phyloP scores from a whole-genome alignment of 37 sponge, comb jelly and placozoan genomes.

The Chondrilla cf. caribensis region DNA sequence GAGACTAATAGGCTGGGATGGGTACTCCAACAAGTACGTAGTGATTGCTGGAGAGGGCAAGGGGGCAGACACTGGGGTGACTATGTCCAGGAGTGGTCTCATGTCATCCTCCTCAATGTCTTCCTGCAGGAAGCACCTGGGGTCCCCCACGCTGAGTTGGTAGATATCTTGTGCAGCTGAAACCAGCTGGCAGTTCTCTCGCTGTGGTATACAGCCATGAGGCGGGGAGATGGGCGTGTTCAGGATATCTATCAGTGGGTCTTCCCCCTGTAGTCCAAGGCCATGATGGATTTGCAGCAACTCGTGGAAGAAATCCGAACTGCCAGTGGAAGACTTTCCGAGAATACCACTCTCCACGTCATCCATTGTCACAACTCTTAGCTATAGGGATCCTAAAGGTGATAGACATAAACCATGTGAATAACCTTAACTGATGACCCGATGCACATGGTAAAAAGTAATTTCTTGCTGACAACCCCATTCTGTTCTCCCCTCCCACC shows the following conservation, averaged over 20 bases:
- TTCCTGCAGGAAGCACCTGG: neutral
- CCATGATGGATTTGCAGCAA: neutral
- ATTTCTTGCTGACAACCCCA: no score
- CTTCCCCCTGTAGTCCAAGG: neutral
- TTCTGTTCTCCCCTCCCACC: no score
- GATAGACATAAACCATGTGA: no score
- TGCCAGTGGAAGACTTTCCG: neutral
- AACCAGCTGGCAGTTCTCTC: neutral
- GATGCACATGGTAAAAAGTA: no score
- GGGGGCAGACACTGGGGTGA: neutral
- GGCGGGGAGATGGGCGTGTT: neutral
- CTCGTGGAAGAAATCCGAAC: neutral
- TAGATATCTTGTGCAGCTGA: neutral
- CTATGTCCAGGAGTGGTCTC: neutral
- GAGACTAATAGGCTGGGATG: no score
- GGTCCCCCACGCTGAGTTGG: neutral
- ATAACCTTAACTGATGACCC: no score
- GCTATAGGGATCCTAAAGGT: conserved; percentile 11
- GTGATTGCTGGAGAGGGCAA: neutral
- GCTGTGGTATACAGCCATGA: neutral
- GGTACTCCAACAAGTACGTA: no score
- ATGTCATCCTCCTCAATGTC: neutral
- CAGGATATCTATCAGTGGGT: neutral
- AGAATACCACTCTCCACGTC: neutral
- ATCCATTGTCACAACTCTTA: neutral